Base-by-base conservation (phyloP, 2,888 invertebrate genomes). In the Dysmachus trigonus region DNA sequence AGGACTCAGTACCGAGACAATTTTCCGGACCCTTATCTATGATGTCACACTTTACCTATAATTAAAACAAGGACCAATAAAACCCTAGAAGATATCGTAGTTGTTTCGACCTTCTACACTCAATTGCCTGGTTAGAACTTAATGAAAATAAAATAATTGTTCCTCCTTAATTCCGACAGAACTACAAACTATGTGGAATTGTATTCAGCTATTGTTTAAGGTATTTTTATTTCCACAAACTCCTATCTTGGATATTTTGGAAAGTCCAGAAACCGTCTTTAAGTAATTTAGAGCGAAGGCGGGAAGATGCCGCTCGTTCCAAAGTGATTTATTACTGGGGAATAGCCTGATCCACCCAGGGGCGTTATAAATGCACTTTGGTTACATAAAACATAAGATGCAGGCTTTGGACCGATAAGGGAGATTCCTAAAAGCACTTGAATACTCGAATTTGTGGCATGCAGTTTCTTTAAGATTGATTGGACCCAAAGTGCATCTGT, bases 401-500 rank as follows among this genome's bases (percentile, higher is more conserved):
- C 31, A 76, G 8, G 18, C 8, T 35, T 1, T 35, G 41, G 38
- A 10, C 76, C 22, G 76, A 76, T 76, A 76, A 76, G 38, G 35
- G 76, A 76, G 18, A 41, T 38, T 27, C 76, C 38, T 76, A 22
- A 76, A 38, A 76, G 41, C 76, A 76, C 76, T 76, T 76, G 76
- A 41, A 27, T 76, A 1, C 76, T 38, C 18, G 38, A 76, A 27
- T 76, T 41, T 41, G 38, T 27, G 76, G 76, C 7, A 76, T 76
- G 76, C 76, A 41, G 27, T 33, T 27, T 41, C 27, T 6, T 27
- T 38, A 38, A 27, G 76, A 41, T 41, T 76, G 76, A 76, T 76
- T 76, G 35, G 76, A 76, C 18, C 41, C 38, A 76, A 76, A 76
- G 76, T 76, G 76, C 76, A 76, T 76, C 76, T 33, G 38, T 38